These are phyloP conservation scores for Ascaphus truei DNA, from an alignment of 2,113 vertebrate genomes.

Conservation along the genomic window DNA sequence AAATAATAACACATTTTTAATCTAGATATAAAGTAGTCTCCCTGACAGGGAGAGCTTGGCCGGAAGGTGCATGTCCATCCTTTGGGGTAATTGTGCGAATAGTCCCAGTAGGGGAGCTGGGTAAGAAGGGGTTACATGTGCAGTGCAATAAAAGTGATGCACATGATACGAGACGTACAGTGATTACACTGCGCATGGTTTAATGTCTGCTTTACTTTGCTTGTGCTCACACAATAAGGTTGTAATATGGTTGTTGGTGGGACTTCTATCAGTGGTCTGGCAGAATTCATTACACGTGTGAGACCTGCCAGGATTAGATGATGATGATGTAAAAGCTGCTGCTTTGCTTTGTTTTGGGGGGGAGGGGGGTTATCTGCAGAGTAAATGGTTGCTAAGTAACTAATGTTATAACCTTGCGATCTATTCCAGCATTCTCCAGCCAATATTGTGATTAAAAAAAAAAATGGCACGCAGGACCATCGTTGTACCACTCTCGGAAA, in stretches of 20 bases:
- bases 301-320: neutral
- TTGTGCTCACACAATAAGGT: neutral
- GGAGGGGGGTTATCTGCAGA: neutral
- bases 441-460: neutral
- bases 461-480: neutral
- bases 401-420: neutral
- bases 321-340: neutral
- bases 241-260: neutral
- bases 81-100: too few species aligned
- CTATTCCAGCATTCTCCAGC: neutral
- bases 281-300: neutral
- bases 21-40: neutral
- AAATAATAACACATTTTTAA: neutral
- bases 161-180: neutral
- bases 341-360: neutral
- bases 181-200: conserved; percentile 4
- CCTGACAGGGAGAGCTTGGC: conserved; percentile 8
- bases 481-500: too few species aligned
- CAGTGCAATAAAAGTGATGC: neutral
- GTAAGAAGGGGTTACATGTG: too few species aligned
- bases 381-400: neutral
- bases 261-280: neutral
- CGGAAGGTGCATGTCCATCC: conserved; percentile 20
- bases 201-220: neutral
- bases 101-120: too few species aligned